Evolutionary conservation across 2,113 vertebrate genomes (phyloP), one percentile per base, ranked within the genome.

Genomic region (Corythoichthys intestinalis): DNA sequence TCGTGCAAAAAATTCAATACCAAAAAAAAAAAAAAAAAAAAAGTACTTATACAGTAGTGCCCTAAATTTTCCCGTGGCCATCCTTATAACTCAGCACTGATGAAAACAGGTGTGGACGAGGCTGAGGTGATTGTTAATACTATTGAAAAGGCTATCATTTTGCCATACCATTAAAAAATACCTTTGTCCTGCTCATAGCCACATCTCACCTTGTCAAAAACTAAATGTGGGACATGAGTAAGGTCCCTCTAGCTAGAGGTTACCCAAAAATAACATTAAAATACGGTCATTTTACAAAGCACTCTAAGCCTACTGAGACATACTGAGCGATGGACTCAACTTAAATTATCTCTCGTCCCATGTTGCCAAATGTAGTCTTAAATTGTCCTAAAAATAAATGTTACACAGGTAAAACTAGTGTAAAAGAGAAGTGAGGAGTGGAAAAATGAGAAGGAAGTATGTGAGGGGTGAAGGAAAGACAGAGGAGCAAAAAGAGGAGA

Each of bases 181-280:
- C 13, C 1, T 59, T 47, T 68, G 53, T 67, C 48, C 70, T 60
- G 65, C 77, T 71, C 10, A 72, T 60, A 65, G 73, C 81, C 76
- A 81, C 37, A 12, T 71, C 78, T 85, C 66, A 82, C 81, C 74
- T 77, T 81, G 69, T 65, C 50, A 50, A 78, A 73, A 69, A 53
- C 56, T 53, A 62, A 84, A 88, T 83, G 78, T 84, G 82, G 85
- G 83, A 81, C 85, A 84, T 70, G 15, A 48, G 7, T 37, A 58
- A 75, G 58, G 74, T 88, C 80, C 86, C 86, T 83, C 78, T 47
- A 81, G 82, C 85, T 84, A 78, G 78, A 85, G 86, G 83, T 87
- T 79, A 87, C 82, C 86, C 81, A 75, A 86, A 86, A 83, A 74
- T 78, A 20, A 80, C 75, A 72, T 77, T 74, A 71, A 77, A 78